A percentile compares a stretch with the other conserved stretches of the same genome.
Conservation (phyloP, 2,113 vertebrate species). For the Melanerpes formicivorus region DNA sequence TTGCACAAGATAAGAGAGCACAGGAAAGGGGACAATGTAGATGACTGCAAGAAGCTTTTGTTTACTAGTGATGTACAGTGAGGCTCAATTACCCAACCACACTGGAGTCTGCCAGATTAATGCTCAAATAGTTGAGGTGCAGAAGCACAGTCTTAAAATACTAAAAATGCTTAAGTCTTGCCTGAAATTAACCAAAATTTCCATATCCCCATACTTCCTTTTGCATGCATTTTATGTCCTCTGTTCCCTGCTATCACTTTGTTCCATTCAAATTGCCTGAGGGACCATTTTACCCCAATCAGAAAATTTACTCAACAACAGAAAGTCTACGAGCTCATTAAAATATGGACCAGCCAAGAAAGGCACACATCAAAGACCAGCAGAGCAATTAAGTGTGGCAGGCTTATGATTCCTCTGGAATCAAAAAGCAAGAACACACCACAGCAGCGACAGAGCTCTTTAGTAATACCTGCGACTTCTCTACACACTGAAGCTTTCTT, state of each 20-base stretch:
- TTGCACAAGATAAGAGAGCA: neutral
- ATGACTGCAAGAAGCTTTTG: neutral
- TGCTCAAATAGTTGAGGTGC: rapidly evolving
- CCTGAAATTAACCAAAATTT: neutral
- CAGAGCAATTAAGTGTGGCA: neutral
- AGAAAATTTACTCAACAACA: neutral
- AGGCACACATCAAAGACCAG: neutral
- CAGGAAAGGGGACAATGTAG: neutral
- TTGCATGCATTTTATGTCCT: neutral
- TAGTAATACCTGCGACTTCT: rapidly evolving
- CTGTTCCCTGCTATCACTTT: neutral
- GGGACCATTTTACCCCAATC: neutral
- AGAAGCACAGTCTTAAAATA: neutral
- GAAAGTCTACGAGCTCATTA: neutral
- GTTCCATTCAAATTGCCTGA: neutral
- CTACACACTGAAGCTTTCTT: neutral
- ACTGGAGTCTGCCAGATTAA: neutral
- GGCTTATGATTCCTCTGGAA: neutral
- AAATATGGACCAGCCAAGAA: neutral
- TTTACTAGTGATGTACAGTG: neutral
- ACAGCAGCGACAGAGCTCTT: neutral
- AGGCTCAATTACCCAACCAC: neutral
- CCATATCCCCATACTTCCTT: neutral
- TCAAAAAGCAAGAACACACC: neutral
- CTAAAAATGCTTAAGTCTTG: neutral